Evolutionary conservation across 2,113 vertebrate genomes (phyloP), one percentile per base, ranked within the genome.

Genomic region (Rhinichthys klamathensis): DNA sequence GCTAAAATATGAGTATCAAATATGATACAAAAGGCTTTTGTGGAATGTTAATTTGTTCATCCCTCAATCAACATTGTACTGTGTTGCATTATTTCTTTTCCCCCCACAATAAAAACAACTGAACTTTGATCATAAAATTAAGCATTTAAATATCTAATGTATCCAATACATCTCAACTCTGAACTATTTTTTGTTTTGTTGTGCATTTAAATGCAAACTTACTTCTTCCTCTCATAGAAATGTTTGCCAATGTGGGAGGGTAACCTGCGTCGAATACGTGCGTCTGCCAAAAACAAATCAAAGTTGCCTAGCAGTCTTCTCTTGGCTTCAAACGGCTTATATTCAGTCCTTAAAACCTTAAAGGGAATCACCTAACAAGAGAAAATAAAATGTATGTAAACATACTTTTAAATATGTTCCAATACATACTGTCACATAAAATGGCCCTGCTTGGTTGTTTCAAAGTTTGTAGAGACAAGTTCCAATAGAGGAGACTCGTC

Each of bases 301-400:
- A 95, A 98, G 80, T 95, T 97, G 3, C 92, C 91, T 60, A 98
- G 88, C 32, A 98, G 94, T 16, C 93, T 94, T 0, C 94, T 94
- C 85, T 98, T 98, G 1, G 96, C 96, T 92, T 98, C 96, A 1
- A 84, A 96, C 0, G 95, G 92, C 89, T 98, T 98, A 80, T 97
- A 97, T 86, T 98, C 96, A 0, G 92, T 96, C 88, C 91, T 97
- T 58, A 98, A 92, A 9, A 90, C 89, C 84, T 95, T 95, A 84
- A 95, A 96, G 0, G 96, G 94, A 72, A 98, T 97, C 69, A 98
- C 87, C 97, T 98, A 90, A 69, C 49, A 4, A 65, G 27, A 58
- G 2, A 23, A 63, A 30, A 41, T 2, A 35, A 79, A 32, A 10
- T 21, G n/a, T 1, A 61, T 46, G 6, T 27, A n/a, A 75, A 49